Base-by-base conservation (phyloP, 2,797 vertebrate species). In the Remorina albescens region DNA sequence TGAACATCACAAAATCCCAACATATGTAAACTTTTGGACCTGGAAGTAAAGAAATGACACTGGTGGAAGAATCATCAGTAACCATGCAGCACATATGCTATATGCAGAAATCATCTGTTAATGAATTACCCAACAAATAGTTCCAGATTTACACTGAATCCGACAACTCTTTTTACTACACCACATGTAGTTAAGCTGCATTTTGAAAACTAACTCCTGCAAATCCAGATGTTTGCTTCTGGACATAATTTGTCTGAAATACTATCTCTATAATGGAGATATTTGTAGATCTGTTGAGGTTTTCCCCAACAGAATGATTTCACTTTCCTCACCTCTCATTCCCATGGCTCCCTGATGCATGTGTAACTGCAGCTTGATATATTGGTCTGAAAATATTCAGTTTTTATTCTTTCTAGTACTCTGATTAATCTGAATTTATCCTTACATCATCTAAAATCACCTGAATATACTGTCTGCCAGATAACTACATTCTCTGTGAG, bases 211-310 rank as follows among this genome's bases (percentile, higher is more conserved):
- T 49, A 5, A 42, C 58, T 47, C 59, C 44, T 21, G 9, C 21
- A 11, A n/a, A 62, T 9, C 69, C 81, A 80, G 59, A 82, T 82
- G 74, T 80, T 5, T 51, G 44, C 37, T 26, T 58, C 51, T 70
- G 75, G 36, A 71, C 69, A 67, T 61, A 71, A 62, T 30, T 42
- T 8, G 60, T 77, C 50, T 56, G 42, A 81, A 74, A 69, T 26
- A 76, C 57, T 61, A 57, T 67, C 73, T 58, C 61, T 76, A 53
- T 4, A 54, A 36, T 50, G 54, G 19, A 47, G 44, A 49, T 68
- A 28, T 57, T 9, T 26, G 57, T 55, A 59, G 25, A 8, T 0
- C 37, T 42, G 57, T n/a, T 26, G 15, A 37, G 2, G 26, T 28
- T 8, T 23, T 42, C 42, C 49, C 36, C 60, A n/a, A 32, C 69